Base-by-base conservation (phyloP, 2,797 vertebrate genomes). In the Enteromius anoplus region DNA sequence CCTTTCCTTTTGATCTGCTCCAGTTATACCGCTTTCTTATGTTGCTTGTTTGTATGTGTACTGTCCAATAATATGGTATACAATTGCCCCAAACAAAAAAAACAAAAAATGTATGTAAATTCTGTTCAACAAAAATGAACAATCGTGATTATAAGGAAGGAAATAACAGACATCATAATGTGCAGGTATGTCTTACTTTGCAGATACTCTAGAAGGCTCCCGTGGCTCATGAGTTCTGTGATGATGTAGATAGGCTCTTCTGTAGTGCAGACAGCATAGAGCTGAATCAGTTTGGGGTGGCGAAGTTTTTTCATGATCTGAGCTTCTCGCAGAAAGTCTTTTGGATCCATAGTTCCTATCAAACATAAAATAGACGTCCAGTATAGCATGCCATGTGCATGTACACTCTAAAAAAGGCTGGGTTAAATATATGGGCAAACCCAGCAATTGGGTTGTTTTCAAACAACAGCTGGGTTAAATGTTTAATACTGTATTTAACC, bases 181-280 rank as follows among this genome's bases (percentile, higher is more conserved):
- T 42, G 9, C 2, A 0, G 0, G 65, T 19, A 21, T 60, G 40
- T 73, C 97, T 96, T 96, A 99, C 98, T 96, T 89, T 95, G 95
- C 51, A 99, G 96, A 89, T 98, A 97, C 7, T 96, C 96, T 80
- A 95, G 94, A 88, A 99, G 93, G 89, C 97, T 99, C 91, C 98
- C 97, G 9, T 97, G 90, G 87, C 88, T 96, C 98, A 99, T 99
- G 89, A 99, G 93, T 91, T 99, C 98, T 0, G 98, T 99, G 93
- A 99, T 95, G 92, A 99, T 99, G 94, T 97, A 99, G 92, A 99
- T 94, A 86, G 98, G 98, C 75, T 98, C 96, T 88, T 97, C 95
- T 89, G 95, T 80, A 83, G 96, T 98, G 90, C 98, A 99, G 58
- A 99, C 97, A 0, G 98, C 98, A 68, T 99, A 99, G 83, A 99